Evolutionary conservation across 2,888 invertebrate species (phyloP), one percentile per base, ranked within the genome.

Genomic region (Podotricha telesiphe): DNA sequence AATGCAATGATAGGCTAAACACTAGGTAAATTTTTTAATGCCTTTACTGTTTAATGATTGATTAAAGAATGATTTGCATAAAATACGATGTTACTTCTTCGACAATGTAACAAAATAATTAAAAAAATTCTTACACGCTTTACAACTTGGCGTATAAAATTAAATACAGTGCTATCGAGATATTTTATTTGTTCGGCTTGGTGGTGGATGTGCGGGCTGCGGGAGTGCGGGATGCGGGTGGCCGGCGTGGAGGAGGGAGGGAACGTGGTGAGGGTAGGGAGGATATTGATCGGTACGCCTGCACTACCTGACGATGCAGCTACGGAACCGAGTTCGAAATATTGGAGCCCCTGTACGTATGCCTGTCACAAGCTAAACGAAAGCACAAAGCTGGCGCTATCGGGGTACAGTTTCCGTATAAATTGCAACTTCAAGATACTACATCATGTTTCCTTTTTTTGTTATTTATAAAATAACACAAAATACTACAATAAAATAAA

Each of bases 241-340:
- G 59, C 51, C 51, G 55, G 70, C 58, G 71, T 64, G 37, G 58
- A 42, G 61, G 53, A 34, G 67, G 53, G 69, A 20, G 68, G 22
- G 69, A 71, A 71, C 72, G 74, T 71, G 68, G 73, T 73, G 76
- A 74, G 74, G 74, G 74, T 72, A 76, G 74, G 76, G 71, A 74
- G 77, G 75, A 72, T 90, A 89, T 90, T 84, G 90, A 89, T 90
- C 89, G 81, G 76, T 73, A 74, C 76, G 80, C 79, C 74, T 88
- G 88, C 88, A 88, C 82, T 84, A 84, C 85, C 86, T 84, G 84
- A 82, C 80, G 78, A 75, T 86, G 87, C 88, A 88, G 80, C 82
- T 62, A 62, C 56, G 65, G 67, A 67, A 65, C 56, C 59, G 68
- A 66, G 66, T 71, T 65, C 66, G 71, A 58, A 73, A 73, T 68